Percentiles rank a stretch among this genome's conserved stretches.
Conservation (phyloP, 2,113 vertebrate genomes). For the Cnemophilus loriae region DNA sequence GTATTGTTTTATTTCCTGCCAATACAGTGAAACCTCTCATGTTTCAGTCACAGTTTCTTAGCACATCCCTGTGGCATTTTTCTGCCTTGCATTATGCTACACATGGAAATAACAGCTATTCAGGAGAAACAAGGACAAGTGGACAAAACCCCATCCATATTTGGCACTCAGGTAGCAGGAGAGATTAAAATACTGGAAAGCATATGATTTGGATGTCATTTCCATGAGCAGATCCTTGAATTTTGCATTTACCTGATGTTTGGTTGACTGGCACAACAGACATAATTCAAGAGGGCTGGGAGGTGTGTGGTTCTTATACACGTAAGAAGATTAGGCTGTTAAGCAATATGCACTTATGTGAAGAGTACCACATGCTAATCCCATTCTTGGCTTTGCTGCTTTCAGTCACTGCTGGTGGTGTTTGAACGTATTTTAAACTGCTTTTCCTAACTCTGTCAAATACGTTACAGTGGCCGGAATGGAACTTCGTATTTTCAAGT, state of each 20-base stretch:
- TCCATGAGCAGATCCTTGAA: background rate
- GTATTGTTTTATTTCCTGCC: background rate
- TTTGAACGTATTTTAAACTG: background rate
- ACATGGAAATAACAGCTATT: background rate
- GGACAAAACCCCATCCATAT: background rate
- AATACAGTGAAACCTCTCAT: background rate
- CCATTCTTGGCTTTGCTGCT: constrained; percentile 14
- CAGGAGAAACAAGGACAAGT: background rate
- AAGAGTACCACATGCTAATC: constrained; percentile 26
- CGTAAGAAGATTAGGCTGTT: constrained; percentile 33
- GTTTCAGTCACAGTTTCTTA: background rate
- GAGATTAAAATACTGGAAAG: constrained; percentile 11
- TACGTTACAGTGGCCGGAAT: background rate
- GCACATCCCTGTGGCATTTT: background rate
- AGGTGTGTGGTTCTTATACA: background rate
- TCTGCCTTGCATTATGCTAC: background rate
- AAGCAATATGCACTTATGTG: constrained; percentile 33
- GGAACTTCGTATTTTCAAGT: background rate
- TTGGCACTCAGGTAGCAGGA: background rate
- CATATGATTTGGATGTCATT: constrained; percentile 18
- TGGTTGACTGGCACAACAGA: constrained; percentile 4
- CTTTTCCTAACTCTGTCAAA: background rate
- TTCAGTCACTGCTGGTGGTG: background rate
- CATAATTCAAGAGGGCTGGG: background rate
- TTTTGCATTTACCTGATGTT: constrained; percentile 28